Evolutionary conservation across 2,113 vertebrate species (phyloP).

Genomic region (Microtus pennsylvanicus): DNA sequence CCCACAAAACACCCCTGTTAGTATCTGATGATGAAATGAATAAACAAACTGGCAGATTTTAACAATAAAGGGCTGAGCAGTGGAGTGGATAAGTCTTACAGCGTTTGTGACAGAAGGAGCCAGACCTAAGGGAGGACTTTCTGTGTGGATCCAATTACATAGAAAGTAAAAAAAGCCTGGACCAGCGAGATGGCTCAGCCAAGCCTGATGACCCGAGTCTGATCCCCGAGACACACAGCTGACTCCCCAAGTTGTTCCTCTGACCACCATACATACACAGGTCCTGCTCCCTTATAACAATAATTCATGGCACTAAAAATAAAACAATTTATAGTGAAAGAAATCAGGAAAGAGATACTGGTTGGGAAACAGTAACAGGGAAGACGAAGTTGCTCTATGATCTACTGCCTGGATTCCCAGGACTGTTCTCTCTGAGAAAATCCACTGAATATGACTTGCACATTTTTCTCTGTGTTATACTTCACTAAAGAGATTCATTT

Average conservation of each 20-base stretch:
- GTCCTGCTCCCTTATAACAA: neutral
- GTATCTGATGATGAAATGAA: slow-evolving; percentile 48
- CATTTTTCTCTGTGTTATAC: neutral
- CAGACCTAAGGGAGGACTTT: neutral
- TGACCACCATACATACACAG: neutral
- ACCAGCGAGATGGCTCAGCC: neutral
- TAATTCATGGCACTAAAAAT: neutral
- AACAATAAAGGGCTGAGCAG: slow-evolving; percentile 4
- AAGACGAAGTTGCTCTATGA: neutral
- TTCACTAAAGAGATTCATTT: neutral
- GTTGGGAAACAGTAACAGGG: neutral
- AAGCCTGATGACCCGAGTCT: neutral
- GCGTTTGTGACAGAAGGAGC: neutral
- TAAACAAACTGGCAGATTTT: neutral
- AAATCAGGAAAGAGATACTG: neutral
- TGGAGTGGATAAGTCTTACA: neutral
- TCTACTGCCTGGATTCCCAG: neutral
- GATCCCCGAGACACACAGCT: neutral
- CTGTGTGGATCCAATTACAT: slow-evolving; percentile 29
- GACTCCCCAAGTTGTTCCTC: neutral
- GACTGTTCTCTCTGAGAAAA: slow-evolving; percentile 27
- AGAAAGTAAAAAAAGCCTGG: neutral
- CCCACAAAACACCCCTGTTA: neutral
- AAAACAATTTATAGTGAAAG: slow-evolving; percentile 9
- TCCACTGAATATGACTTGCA: neutral